Evolutionary conservation across 2,797 vertebrate genomes (phyloP).

Genomic region (Manis javanica): DNA sequence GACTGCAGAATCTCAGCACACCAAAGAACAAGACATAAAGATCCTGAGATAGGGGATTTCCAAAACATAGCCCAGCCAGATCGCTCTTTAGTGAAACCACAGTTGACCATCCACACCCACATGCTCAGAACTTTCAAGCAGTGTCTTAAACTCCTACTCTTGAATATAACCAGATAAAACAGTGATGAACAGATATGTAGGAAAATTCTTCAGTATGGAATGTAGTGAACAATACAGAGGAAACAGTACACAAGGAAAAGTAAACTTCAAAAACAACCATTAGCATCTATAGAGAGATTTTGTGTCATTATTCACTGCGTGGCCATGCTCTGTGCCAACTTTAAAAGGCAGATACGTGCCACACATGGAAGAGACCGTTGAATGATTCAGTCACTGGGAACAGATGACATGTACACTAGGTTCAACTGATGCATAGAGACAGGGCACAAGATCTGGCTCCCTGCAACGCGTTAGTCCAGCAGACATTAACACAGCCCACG

Average conservation of each 20-base stretch:
- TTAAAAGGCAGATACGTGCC: not conserved
- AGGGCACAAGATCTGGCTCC: not conserved
- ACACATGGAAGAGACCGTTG: not conserved
- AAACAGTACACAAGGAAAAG: not conserved
- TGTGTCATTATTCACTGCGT: not conserved
- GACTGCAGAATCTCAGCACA: conserved; percentile 15
- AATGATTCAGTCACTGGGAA: not conserved
- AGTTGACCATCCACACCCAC: not conserved
- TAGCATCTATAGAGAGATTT: not conserved
- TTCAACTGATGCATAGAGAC: not conserved
- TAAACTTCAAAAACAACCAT: not conserved
- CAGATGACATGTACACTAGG: not conserved
- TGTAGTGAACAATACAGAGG: not conserved
- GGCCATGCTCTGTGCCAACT: not conserved
- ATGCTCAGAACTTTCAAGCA: not conserved
- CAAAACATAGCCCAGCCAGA: not conserved
- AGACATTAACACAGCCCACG: not conserved
- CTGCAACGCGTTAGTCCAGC: not conserved
- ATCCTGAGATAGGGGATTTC: not conserved
- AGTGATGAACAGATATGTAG: not conserved
- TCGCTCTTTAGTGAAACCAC: not conserved
- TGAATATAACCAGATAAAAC: not conserved
- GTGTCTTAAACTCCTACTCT: not conserved
- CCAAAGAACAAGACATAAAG: not conserved
- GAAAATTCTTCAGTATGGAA: not conserved